Percentiles rank a stretch among this genome's conserved stretches.
phyloP scores from a whole-genome alignment of 2,113 vertebrate species.

The Chrysochloris asiatica region DNA sequence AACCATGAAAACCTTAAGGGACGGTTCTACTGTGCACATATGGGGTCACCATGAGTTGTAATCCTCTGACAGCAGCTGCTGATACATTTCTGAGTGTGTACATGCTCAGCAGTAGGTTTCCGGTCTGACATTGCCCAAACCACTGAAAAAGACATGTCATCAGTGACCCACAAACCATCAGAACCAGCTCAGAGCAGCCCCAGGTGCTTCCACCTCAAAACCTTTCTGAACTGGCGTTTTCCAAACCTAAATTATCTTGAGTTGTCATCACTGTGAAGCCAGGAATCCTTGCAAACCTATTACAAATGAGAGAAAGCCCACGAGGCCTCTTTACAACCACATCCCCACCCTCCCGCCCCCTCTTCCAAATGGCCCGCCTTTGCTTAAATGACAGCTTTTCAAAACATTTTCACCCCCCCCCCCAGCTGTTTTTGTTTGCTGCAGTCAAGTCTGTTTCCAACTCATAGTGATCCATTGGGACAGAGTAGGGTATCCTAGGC shows the following conservation, averaged over 20 bases:
- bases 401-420: not conserved
- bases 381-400: not conserved
- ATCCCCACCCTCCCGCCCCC: accelerated
- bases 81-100: no score
- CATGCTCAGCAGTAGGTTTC: no score
- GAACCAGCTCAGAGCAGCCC: not conserved
- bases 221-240: not conserved
- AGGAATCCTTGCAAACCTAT: not conserved
- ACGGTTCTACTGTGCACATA: no score
- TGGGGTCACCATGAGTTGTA: no score
- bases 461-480: not conserved
- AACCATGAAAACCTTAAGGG: no score
- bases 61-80: no score
- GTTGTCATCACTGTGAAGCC: not conserved
- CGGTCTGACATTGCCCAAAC: not conserved
- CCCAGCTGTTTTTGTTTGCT: not conserved
- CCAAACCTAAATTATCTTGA: not conserved
- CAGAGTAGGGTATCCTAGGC: not conserved
- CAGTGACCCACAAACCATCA: not conserved
- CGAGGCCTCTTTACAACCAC: not conserved
- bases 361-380: not conserved
- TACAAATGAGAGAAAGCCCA: not conserved
- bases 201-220: not conserved
- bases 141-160: not conserved
- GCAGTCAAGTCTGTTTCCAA: not conserved